Percentiles rank a stretch among this genome's conserved stretches.
Conservation (phyloP, 2,113 vertebrate species). For the Lasiurus cinereus region DNA sequence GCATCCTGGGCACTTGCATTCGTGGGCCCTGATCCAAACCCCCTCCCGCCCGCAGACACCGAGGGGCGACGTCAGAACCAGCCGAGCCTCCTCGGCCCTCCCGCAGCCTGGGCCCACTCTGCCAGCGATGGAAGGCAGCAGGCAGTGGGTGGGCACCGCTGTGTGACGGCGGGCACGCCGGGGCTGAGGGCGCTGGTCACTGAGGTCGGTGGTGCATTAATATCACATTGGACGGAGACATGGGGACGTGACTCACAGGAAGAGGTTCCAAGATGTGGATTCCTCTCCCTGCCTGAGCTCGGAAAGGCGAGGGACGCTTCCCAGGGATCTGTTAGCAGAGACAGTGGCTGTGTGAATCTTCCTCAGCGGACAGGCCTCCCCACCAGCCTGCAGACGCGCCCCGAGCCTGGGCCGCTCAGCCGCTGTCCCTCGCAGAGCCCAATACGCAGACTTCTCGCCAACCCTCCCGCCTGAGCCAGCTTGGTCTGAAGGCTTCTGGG, state of each 20-base stretch:
- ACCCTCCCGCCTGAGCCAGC: not conserved
- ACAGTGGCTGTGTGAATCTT: not conserved
- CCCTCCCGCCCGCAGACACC: not conserved
- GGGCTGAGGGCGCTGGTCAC: not conserved
- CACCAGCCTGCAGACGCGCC: not conserved
- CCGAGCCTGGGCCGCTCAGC: not conserved
- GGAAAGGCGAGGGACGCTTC: not conserved
- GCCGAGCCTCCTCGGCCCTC: too few relatives aligned
- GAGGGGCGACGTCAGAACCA: too few relatives aligned
- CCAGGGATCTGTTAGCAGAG: not conserved
- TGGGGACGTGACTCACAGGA: not conserved
- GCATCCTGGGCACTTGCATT: not conserved
- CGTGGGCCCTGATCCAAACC: not conserved
- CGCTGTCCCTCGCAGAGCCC: not conserved
- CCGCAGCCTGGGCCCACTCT: too few relatives aligned
- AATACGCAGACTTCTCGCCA: constrained; percentile 4
- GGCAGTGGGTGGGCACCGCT: too few relatives aligned
- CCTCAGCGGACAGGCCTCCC: not conserved
- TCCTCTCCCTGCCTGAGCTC: constrained; percentile 46
- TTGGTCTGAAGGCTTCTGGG: not conserved
- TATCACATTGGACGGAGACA: not conserved
- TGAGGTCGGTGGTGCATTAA: not conserved
- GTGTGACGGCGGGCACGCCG: not conserved
- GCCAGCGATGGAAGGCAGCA: not conserved
- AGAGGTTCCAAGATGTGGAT: constrained; percentile 10